Conservation (phyloP, 2,113 vertebrate genomes). For the Trogon surrucura region DNA sequence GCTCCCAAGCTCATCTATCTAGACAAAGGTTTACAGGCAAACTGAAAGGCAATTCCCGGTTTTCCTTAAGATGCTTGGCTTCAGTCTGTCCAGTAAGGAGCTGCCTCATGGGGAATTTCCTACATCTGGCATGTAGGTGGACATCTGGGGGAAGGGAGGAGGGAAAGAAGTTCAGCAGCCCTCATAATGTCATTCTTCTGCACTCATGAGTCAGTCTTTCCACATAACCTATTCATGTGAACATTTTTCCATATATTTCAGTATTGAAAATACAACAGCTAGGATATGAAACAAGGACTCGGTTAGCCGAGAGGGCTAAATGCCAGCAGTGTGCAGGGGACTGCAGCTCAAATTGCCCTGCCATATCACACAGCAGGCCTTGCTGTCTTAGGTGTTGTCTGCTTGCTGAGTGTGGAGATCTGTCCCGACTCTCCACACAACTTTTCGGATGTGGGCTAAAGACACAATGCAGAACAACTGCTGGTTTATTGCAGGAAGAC, state of each 20-base stretch:
- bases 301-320: neutral
- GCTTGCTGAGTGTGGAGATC: neutral
- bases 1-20: neutral
- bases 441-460: neutral
- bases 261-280: neutral
- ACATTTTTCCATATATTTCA: constrained; percentile 1
- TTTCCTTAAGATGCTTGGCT: neutral
- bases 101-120: neutral
- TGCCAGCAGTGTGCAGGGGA: neutral
- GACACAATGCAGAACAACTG: neutral
- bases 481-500: neutral
- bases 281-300: neutral
- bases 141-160: neutral
- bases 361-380: neutral
- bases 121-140: constrained; percentile 40
- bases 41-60: neutral
- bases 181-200: neutral
- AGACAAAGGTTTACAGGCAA: neutral
- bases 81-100: neutral
- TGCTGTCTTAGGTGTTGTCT: neutral
- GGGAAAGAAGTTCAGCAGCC: neutral
- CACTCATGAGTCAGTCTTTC: constrained; percentile 36
- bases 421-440: neutral
- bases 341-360: neutral
- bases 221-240: neutral